A percentile compares a stretch with the other conserved stretches of the same genome.
Conservation (phyloP, 1,140 invertebrate genomes). For the Drosophila varians region DNA sequence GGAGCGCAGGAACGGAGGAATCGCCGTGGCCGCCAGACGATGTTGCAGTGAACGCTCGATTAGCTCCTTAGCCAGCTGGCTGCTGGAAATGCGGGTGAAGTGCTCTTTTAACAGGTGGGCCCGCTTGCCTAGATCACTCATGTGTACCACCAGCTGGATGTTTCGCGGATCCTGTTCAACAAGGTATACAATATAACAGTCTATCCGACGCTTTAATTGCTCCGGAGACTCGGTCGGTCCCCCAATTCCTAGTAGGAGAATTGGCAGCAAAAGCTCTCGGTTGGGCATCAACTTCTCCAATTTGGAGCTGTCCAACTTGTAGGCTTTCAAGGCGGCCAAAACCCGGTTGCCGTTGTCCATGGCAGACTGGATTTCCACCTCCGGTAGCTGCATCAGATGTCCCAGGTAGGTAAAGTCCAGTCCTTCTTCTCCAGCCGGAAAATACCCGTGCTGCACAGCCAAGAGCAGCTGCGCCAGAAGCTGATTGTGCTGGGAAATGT, state of each 20-base stretch:
- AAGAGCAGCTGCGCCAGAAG: constrained; percentile 85
- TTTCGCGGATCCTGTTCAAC: constrained; percentile 61
- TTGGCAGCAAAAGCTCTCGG: constrained; percentile 42
- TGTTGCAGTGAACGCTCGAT: constrained; percentile 73
- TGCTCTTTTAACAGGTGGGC: constrained; percentile 80
- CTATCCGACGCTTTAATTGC: constrained; percentile 15
- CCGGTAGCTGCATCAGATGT: constrained; percentile 80
- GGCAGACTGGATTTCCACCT: constrained; percentile 72
- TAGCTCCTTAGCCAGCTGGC: constrained; percentile 67
- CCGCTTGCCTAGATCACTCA: constrained; percentile 68
- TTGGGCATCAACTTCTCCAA: constrained; percentile 17
- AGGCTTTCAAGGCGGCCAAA: constrained; percentile 84
- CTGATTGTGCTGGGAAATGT: constrained; percentile 85
- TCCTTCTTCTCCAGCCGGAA: constrained; percentile 32
- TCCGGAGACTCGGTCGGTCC: constrained; percentile 29
- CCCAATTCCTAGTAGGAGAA: constrained; percentile 58
- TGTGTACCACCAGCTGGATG: constrained; percentile 52
- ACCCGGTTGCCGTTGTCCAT: constrained; percentile 84
- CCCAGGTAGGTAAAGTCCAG: constrained; percentile 74
- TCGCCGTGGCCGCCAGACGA: constrained; percentile 38
- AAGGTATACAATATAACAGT: constrained; percentile 44
- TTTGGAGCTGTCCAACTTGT: constrained; percentile 51
- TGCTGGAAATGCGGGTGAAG: constrained; percentile 70
- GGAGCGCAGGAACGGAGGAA: constrained; percentile 64
- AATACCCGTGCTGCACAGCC: constrained; percentile 82